Base-by-base conservation (phyloP, 1,140 invertebrate species). In the Apis cerana region DNA sequence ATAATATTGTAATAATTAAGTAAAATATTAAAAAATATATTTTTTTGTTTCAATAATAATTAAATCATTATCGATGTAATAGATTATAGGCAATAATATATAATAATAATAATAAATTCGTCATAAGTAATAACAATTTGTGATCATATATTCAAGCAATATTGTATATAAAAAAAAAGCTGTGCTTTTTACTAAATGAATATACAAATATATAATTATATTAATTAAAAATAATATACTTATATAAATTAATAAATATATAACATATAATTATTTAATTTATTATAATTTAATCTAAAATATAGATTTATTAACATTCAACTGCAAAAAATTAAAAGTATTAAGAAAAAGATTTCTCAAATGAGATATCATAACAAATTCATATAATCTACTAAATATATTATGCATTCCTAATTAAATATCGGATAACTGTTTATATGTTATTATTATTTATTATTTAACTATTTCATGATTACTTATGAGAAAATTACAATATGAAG, bases 181-280 rank as follows among this genome's bases (percentile, higher is more conserved):
- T 62, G 67, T 77, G 75, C 62, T 75, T 77, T 15, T 54, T 52
- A 64, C 62, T 11, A 27, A 67, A 10, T 43, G 13, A 67, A 21
- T 67, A 67, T 67, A 50, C 19, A 1, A 54, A 76, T 13, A 27
- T 33, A 13, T 65, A 75, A 64, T 75, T 50, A 62, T 50, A 3
- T 23, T 61, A 3, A 33, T 8, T n/a, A 58, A 72, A 21, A 21
- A 56, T 48, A 67, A 67, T 67, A 7, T n/a, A 68, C 12, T 21
- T 12, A 33, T 50, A 64, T 64, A 15, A 33, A 33, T 33, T 33
- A 23, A 69, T 69, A n/a, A 52, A n/a, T 70, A 8, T 70, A 70
- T 9, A 70, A 52, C 10, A 48, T 70, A 70, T 19, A 17, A n/a
- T 11, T 21, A n/a, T 52, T 69, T 52, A 50, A 70, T 70, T 70